Evolutionary conservation across 2,113 vertebrate species (phyloP), one percentile per base, ranked within the genome.

Genomic region (Calyptomena viridis): DNA sequence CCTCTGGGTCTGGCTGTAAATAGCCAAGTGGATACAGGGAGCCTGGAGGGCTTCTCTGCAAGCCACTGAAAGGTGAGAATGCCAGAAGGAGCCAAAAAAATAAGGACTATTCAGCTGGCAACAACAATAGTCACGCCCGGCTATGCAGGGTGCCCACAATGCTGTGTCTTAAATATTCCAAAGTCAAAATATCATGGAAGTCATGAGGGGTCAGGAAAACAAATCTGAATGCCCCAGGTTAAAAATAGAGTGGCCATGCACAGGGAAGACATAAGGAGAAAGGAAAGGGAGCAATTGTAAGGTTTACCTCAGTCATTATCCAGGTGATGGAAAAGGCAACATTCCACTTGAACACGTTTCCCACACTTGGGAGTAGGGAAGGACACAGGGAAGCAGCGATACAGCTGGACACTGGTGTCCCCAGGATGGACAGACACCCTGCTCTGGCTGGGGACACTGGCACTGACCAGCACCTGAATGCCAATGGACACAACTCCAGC

Each of bases 51-150:
- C 56, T 79, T 69, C 31, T 62, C 60, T 39, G 60, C 0, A 1
- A 13, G 89, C 73, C 87, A 33, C 92, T 94, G 94, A 95, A 96
- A 96, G 78, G 84, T 12, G 94, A 96, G 95, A 96, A 87, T 1
- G 0, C 49, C 33, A 91, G 93, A 15, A 82, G 90, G 5, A 8
- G 87, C 95, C 95, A 96, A 92, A 42, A 82, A 77, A 6, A 3
- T 16, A 68, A 53, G 84, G 5, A 39, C 89, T 33, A 20, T 60
- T 93, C 35, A 3, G 84, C 87, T 96, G 96, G 96, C 96, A 96
- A 75, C 93, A 96, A 96, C 95, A 96, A 95, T 96, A 96, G 95
- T 93, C 92, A 96, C 56, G 92, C 35, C 84, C 0, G 28, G 28
- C 73, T 25, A 53, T 5, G 18, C 27, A 20, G 27, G 87, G 63